Conservation (phyloP, 1,140 invertebrate genomes). For the Phthorimaea operculella region DNA sequence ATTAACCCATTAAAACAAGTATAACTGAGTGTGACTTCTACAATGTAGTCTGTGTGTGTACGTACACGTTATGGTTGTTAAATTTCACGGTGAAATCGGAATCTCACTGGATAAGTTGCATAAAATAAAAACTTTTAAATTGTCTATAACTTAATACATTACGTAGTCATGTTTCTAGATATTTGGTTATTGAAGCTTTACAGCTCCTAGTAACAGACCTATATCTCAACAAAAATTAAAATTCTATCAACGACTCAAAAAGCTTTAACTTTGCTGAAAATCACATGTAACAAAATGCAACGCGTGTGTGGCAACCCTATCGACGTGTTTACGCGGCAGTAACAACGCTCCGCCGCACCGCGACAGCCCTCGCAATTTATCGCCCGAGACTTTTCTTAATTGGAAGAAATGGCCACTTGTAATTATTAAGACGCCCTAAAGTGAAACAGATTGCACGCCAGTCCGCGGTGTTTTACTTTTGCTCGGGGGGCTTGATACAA, state of each 20-base stretch:
- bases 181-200: no score
- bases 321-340: slow-evolving; percentile 45
- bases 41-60: no score
- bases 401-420: slow-evolving; percentile 67
- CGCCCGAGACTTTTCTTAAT: slow-evolving; percentile 64
- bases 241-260: no score
- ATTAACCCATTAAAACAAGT: slow-evolving; percentile 42
- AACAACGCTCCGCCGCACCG: slow-evolving; percentile 28
- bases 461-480: slow-evolving; percentile 33
- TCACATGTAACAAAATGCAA: background rate
- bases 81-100: no score
- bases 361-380: slow-evolving; percentile 64
- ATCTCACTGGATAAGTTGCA: no score
- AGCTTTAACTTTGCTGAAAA: no score
- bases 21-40: slow-evolving; percentile 15
- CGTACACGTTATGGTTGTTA: no score
- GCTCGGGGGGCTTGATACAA: slow-evolving; percentile 9
- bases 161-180: no score
- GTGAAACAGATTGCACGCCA: slow-evolving; percentile 64
- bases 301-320: slow-evolving; percentile 32
- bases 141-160: no score
- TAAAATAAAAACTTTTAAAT: no score
- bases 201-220: no score
- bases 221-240: no score
- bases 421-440: slow-evolving; percentile 67